Evolutionary conservation across 92 coral and sea anemone genomes (phyloP).

Genomic region (Parazoanthus atlanticus): DNA sequence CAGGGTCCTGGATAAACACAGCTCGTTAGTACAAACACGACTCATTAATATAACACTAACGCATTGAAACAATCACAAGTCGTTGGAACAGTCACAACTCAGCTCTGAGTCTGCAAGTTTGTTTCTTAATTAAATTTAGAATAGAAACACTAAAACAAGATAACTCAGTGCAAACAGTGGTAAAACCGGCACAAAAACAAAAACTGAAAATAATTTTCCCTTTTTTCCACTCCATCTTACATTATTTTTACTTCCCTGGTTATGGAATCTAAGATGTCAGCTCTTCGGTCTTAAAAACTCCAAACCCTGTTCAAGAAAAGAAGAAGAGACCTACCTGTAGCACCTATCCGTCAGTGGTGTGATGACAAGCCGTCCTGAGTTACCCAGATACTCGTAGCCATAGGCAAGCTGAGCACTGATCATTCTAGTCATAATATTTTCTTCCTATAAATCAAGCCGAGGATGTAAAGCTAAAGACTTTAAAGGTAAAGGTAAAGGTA

Average conservation of each 20-base stretch:
- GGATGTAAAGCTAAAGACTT: not conserved
- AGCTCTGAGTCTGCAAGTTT: not conserved
- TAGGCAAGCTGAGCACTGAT: constrained; percentile 95
- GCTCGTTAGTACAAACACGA: not conserved
- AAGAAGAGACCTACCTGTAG: constrained; percentile 65
- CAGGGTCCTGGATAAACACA: constrained; percentile 65
- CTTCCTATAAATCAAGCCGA: constrained; percentile 69
- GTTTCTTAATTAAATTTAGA: too few species aligned
- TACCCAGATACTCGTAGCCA: constrained; percentile 96
- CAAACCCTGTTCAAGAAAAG: not conserved
- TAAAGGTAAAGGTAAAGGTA: too few species aligned
- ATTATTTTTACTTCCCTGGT: too few species aligned
- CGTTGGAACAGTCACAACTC: not conserved
- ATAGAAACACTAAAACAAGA: not conserved
- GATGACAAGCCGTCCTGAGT: constrained; percentile 96
- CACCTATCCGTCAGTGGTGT: constrained; percentile 98
- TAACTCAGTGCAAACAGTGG: not conserved
- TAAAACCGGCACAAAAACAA: not conserved
- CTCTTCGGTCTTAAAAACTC: too few species aligned
- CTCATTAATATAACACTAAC: not conserved
- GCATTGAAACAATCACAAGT: too few species aligned
- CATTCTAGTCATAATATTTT: constrained; percentile 89
- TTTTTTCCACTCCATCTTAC: too few species aligned
- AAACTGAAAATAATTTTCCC: not conserved
- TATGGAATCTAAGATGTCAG: not conserved